Evolutionary conservation across 1,140 invertebrate genomes (phyloP), one percentile per base, ranked within the genome.

Genomic region (Cyclargus thomasi): DNA sequence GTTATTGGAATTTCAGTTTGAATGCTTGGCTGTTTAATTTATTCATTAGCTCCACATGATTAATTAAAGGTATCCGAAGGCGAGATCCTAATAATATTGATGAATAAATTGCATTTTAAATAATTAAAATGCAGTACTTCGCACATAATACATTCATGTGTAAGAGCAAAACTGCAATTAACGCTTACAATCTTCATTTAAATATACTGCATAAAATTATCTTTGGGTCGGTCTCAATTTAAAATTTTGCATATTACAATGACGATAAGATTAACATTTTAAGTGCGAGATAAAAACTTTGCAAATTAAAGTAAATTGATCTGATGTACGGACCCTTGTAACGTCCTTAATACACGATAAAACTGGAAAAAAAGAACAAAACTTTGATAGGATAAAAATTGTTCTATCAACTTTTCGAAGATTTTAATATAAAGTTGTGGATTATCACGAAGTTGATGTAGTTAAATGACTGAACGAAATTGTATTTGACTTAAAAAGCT

Each of bases 401-500:
- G 47, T 53, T 62, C 22, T 17, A 20, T 36, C 22, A 64, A 68
- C 39, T 64, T 69, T 69, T 53, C 35, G 8, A 21, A 55, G 64
- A 65, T 65, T 69, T 69, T 65, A 65, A 68, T 71, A 70, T 57
- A 70, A 70, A 70, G 62, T 70, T 67, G 62, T 23, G 17, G 64
- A 69, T 67, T 71, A 55, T 29, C 62, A n/a, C 57, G 21, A 35
- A 69, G 63, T 71, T 71, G 63, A 63, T 65, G 65, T 67, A 64
- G 65, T 70, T 23, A 67, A 67, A 67, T 70, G 62, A 67, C 63
- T 70, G 65, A 59, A 70, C 64, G 64, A 55, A 67, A 70, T 67
- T 70, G 29, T 64, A 64, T 67, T 59, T 62, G 65, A 29, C 62
- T 70, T 67, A 67, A 67, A 29, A 64, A 59, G 39, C 39, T 47